Evolutionary conservation across 2,888 invertebrate species (phyloP), one percentile per base, ranked within the genome.

Genomic region (Drosophila nr. medialis): DNA sequence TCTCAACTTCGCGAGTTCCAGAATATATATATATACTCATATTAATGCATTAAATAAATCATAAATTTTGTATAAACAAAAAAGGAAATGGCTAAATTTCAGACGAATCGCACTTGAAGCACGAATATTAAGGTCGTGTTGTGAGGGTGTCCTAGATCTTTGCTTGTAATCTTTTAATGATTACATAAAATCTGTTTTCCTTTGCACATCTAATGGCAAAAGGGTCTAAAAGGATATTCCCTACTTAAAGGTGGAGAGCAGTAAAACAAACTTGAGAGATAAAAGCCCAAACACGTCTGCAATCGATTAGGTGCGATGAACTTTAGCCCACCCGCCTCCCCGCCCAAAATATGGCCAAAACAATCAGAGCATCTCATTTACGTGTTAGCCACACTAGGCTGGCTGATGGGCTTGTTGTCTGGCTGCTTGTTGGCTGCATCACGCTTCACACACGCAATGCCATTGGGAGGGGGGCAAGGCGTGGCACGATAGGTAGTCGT

Each of bases 361-460:
- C 76, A 66, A 74, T 77, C 77, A 83, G 66, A 78, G 75, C 74
- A 27, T n/a, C 56, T 68, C 63, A 65, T 77, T 64, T 71, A 78
- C 64, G 59, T 75, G 67, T 61, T 65, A 67, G 68, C 71, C 64
- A 81, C 71, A 63, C 72, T 59, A 62, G 36, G 54, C 54, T 18
- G 18, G 1, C 34, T 24, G 24, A 10, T 36, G 34, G 50, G 29
- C 50, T 50, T 11, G 48, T 27, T 27, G 27, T 13, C 27, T 49
- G 49, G 32, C 32, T 11, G 32, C 36, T 36, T 2, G 30, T 27
- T 29, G 21, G 13, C 4, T 21, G 42, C 42, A 5, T 2, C 42
- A 42, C 21, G 42, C 6, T 18, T 18, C 27, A 54, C 27, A 45
- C 55, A 66, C 38, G 30, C 55, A 67, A 30, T 38, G 27, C 42